Evolutionary conservation across 2,888 invertebrate genomes (phyloP).

Genomic region (Callinectes sapidus): DNA sequence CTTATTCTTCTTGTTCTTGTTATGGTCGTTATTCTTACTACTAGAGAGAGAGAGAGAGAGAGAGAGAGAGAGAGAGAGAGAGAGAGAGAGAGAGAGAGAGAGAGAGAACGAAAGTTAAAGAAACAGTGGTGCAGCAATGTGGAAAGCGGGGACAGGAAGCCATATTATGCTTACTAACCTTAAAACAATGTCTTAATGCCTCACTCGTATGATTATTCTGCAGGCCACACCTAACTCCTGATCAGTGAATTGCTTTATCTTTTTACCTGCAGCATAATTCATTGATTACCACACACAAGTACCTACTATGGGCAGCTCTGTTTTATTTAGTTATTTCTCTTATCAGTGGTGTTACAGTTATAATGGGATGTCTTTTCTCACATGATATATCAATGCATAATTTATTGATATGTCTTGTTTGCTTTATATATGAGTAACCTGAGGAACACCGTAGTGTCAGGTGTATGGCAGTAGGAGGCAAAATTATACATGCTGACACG

Average conservation of each 20-base stretch:
- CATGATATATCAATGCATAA: too few relatives aligned
- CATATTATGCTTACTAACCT: not conserved
- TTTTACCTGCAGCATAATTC: not conserved
- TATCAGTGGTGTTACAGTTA: too few relatives aligned
- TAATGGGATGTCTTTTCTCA: too few relatives aligned
- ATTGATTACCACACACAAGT: not conserved
- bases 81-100: constrained; percentile 27
- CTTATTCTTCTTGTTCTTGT: not conserved
- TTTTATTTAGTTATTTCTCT: too few relatives aligned
- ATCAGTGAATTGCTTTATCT: not conserved
- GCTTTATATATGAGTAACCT: too few relatives aligned
- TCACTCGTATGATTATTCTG: not conserved
- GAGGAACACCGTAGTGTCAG: too few relatives aligned
- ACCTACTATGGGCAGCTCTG: not conserved
- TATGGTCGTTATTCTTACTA: not conserved
- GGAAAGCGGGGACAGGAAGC: not conserved
- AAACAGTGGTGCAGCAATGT: not conserved
- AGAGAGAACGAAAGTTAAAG: not conserved
- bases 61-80: not conserved
- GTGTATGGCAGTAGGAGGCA: not conserved
- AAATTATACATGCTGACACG: not conserved
- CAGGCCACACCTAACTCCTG: not conserved
- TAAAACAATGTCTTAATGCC: not conserved
- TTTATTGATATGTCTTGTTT: too few relatives aligned
- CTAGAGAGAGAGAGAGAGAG: not conserved